phyloP scores from a whole-genome alignment of 2,888 invertebrate genomes.

The Danaus chrysippus region DNA sequence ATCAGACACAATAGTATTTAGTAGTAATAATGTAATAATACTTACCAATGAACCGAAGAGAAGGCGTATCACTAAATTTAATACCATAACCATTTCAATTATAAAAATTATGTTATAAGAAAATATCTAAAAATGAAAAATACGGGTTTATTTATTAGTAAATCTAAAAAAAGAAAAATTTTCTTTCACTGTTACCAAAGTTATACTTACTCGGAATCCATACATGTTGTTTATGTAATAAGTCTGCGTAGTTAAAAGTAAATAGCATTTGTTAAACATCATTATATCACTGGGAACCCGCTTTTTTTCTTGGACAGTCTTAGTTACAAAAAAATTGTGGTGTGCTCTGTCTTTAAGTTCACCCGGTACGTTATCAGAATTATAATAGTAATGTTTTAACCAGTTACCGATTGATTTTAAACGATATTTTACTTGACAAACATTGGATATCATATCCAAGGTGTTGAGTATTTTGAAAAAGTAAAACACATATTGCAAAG shows the following conservation, averaged over 20 bases:
- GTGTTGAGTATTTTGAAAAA: slow-evolving; percentile 19
- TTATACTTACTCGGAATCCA: slow-evolving; percentile 28
- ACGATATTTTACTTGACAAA: slow-evolving; percentile 28
- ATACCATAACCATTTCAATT: slow-evolving; percentile 25
- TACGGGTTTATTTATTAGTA: too few species aligned
- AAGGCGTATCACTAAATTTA: slow-evolving; percentile 29
- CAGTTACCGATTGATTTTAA: slow-evolving; percentile 26
- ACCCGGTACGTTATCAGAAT: slow-evolving; percentile 11
- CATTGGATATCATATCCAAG: slow-evolving; percentile 28
- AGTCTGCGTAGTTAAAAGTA: slow-evolving; percentile 29
- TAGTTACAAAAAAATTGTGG: background rate
- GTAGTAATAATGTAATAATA: background rate
- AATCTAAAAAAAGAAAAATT: too few species aligned
- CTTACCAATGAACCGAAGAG: slow-evolving; percentile 28
- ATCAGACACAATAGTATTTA: background rate
- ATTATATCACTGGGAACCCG: slow-evolving; percentile 18
- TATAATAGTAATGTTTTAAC: slow-evolving; percentile 24
- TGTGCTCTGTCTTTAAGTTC: slow-evolving; percentile 9
- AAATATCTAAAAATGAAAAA: slow-evolving; percentile 25
- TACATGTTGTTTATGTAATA: slow-evolving; percentile 29
- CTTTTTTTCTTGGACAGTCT: slow-evolving; percentile 18
- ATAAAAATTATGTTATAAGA: slow-evolving; percentile 21
- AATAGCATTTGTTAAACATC: slow-evolving; percentile 28
- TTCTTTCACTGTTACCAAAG: too few species aligned
- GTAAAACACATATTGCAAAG: slow-evolving; percentile 24